Base-by-base conservation (phyloP, 2,113 vertebrate genomes). In the Brevimyrus niger region DNA sequence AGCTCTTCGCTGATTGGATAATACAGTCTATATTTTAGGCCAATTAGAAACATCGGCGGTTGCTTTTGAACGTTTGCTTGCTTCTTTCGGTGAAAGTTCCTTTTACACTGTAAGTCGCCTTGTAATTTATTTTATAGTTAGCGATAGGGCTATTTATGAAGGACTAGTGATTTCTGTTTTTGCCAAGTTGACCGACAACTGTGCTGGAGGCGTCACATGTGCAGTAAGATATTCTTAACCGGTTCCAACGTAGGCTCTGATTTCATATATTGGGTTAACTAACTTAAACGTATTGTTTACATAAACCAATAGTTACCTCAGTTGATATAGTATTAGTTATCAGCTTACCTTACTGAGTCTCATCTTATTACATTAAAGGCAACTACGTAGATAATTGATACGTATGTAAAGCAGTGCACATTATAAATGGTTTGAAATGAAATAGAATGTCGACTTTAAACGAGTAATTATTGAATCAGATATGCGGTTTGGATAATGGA, bases 161-260 rank as follows among this genome's bases (percentile, higher is more conserved):
- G 46, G 61, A 69, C 10, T 31, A 31, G n/a, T 31, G 61, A 10
- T 11, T 47, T 47, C 17, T 84, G 73, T 38, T 35, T 76, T 76
- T 76, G 35, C 73, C n/a, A 84, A 86, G n/a, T 19, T 51, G 87
- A 44, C 87, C 53, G 87, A 61, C 7, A 88, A 48, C 23, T 88
- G 44, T 61, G 15, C 44, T 48, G 61, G 35, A 55, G n/a, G 61
- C 58, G 27, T 46, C 55, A 50, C 42, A 17, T 73, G 27, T 48
- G 44, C 58, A 35, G 87, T 88, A 88, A 88, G 58, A 19, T 73
- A n/a, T 27, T 13, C 27, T 19, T 61, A 38, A 27, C 11, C 51
- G 50, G 35, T 38, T 15, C 23, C 8, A 86, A 3, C 86, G 50
- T 58, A 9, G 46, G 35, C 19, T 55, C 53, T 87, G 7, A 44